Conservation (phyloP, 1,140 invertebrate genomes). For the Heliothis subflexa region DNA sequence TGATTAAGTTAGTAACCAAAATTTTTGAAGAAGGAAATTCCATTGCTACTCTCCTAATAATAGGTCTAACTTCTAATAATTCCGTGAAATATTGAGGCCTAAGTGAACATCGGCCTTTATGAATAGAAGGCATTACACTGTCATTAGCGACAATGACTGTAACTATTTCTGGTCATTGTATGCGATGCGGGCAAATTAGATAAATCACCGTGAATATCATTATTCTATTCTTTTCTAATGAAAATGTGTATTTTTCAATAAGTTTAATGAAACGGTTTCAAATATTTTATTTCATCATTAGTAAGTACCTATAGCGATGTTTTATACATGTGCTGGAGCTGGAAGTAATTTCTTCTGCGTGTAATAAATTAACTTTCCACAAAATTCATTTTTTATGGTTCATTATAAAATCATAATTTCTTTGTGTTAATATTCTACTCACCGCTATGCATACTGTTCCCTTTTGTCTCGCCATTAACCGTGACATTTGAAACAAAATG, state of each 20-base stretch:
- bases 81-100: no score
- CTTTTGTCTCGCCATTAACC: neutral
- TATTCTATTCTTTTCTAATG: neutral
- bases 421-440: neutral
- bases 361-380: no score
- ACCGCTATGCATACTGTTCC: neutral
- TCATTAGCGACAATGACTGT: constrained; percentile 4
- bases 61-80: no score
- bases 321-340: no score
- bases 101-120: neutral
- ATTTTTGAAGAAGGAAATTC: no score
- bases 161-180: neutral
- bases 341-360: no score
- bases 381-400: neutral
- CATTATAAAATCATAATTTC: neutral
- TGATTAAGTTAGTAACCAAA: no score
- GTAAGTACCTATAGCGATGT: no score
- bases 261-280: no score
- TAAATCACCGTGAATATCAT: constrained; percentile 2
- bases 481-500: constrained; percentile 19
- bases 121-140: neutral
- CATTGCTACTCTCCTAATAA: no score
- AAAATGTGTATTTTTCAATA: no score
- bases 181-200: constrained; percentile 4
- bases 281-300: no score